Evolutionary conservation across 2,797 vertebrate genomes (phyloP), one percentile per base, ranked within the genome.

Genomic region (Myiotriccus ornatus): DNA sequence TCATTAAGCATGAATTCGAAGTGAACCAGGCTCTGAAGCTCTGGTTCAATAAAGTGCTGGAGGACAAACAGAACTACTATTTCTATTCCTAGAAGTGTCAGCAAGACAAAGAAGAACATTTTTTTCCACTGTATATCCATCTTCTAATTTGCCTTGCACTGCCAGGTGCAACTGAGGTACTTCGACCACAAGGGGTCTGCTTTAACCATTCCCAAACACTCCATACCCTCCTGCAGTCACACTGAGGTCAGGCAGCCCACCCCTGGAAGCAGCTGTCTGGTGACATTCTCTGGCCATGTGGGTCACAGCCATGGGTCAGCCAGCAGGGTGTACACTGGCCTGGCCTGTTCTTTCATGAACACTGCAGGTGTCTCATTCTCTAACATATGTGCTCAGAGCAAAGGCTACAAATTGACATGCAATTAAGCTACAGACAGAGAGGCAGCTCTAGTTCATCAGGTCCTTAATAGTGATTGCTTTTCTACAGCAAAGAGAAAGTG

Each of bases 1-100:
- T 98, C 97, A 97, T 98, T 98, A 97, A 97, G 96, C 95, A 79
- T 95, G 93, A 97, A 95, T 97, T 96, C 57, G 2, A 97, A 96
- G 92, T 87, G 94, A 97, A 96, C 59, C 28, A 10, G 22, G 76
- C 86, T 97, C 80, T 35, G 77, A 97, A 94, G 93, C 81, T 92
- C 73, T 82, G 18, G 84, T 94, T 97, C 96, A 96, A 96, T 96
- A 89, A 92, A 84, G 35, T 82, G 84, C 93, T 97, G 95, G 97
- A 98, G 97, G 97, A 98, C 97, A 97, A 97, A 97, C 64, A 88
- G 97, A 97, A 93, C 35, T 85, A 95, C 93, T 97, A 92, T 95
- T 97, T 98, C 97, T 96, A 97, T 95, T 96, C 88, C 62, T 24
- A 56, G 39, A 96, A 91, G 74, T 83, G 87, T 95, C 96, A 96